phyloP scores from a whole-genome alignment of 2,888 invertebrate genomes.

The Oxystoma pomonae region DNA sequence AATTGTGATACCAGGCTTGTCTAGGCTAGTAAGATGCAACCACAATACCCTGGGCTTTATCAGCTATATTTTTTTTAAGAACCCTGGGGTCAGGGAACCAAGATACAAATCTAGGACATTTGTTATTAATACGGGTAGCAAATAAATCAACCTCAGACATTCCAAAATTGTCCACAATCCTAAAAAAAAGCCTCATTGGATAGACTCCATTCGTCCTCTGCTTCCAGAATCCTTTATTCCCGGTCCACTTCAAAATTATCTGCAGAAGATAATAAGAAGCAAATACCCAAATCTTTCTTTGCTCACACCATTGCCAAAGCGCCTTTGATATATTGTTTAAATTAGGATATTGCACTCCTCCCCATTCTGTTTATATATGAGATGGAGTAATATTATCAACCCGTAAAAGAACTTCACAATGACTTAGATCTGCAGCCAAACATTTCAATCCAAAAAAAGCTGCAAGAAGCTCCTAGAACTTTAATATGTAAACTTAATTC shows the following conservation, averaged over 20 bases:
- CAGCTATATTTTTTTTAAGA: constrained; percentile 15
- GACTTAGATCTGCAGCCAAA: constrained; percentile 6
- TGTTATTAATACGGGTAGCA: constrained; percentile 3
- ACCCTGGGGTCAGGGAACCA: constrained; percentile 16
- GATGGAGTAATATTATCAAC: constrained; percentile 13
- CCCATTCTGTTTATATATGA: constrained; percentile 12
- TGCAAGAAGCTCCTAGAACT: constrained; percentile 12
- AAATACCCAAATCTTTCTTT: constrained; percentile 7
- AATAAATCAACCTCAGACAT: constrained; percentile 8
- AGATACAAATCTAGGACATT: constrained; percentile 14
- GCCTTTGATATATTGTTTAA: not conserved
- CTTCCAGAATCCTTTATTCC: not conserved
- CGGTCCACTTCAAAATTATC: constrained; percentile 9
- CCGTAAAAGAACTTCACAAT: constrained; percentile 7
- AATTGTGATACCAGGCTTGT: constrained; percentile 20
- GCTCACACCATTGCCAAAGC: constrained; percentile 14
- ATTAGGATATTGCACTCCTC: constrained; percentile 4
- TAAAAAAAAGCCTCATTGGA: not conserved
- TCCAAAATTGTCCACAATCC: constrained; percentile 7
- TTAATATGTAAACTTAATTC: constrained; percentile 9
- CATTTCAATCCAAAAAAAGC: constrained; percentile 13
- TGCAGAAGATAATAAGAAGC: constrained; percentile 8
- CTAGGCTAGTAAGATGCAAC: constrained; percentile 19
- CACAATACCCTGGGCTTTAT: constrained; percentile 18
- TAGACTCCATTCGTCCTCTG: constrained; percentile 7